Evolutionary conservation across 1,140 invertebrate genomes (phyloP).

Genomic region (Brachystomella parvula): DNA sequence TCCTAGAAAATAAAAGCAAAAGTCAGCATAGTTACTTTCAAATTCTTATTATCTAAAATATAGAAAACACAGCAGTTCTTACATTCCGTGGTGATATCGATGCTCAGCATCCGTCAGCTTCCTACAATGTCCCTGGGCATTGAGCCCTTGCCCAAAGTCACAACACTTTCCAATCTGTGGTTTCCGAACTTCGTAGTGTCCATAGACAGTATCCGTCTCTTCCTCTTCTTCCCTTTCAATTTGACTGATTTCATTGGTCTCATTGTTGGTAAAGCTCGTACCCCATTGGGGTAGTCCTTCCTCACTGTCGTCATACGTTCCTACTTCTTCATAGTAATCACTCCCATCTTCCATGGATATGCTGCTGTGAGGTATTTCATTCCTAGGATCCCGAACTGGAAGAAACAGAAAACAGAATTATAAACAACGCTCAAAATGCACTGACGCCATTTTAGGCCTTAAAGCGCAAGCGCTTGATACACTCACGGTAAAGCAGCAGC

Average conservation of each 20-base stretch:
- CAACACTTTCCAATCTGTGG: conserved; percentile 34
- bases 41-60: not conserved
- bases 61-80: not conserved
- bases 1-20: conserved; percentile 16
- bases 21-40: not conserved
- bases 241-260: not conserved
- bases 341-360: too few species aligned
- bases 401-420: too few species aligned
- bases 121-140: conserved; percentile 21
- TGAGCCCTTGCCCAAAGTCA: conserved; percentile 17
- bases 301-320: too few species aligned
- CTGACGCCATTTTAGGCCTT: too few species aligned
- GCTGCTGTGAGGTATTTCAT: too few species aligned
- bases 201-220: not conserved
- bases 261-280: not conserved
- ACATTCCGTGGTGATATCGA: conserved; percentile 13
- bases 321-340: too few species aligned
- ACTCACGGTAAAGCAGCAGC: too few species aligned
- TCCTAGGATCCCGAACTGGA: too few species aligned
- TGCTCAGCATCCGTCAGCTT: not conserved
- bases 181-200: not conserved
- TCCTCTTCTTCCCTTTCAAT: not conserved
- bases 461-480: too few species aligned
- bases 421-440: too few species aligned
- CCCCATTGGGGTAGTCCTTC: conserved; percentile 5